A percentile compares a stretch with the other conserved stretches of the same genome.
phyloP scores from a whole-genome alignment of 1,140 invertebrate genomes.

The Panagrolaimus sp. region DNA sequence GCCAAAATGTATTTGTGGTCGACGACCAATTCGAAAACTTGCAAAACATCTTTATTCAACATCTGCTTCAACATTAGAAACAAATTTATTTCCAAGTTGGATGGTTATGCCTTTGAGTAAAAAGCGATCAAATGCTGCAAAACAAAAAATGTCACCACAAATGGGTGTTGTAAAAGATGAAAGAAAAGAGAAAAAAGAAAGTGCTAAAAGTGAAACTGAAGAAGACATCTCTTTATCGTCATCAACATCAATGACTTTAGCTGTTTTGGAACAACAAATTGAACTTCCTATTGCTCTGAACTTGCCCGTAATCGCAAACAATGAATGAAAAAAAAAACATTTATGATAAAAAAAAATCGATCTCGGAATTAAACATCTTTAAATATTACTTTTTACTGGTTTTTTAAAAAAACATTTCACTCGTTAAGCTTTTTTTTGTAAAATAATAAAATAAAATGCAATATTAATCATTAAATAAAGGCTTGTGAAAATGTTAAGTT shows the following conservation, averaged over 20 bases:
- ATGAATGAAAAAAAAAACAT: neutral
- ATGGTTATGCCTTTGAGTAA: neutral
- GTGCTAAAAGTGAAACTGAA: neutral
- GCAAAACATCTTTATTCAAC: no score
- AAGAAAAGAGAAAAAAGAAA: neutral
- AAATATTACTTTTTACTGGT: neutral
- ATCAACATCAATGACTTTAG: neutral
- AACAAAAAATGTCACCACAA: no score
- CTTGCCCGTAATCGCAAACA: neutral
- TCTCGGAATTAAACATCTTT: neutral
- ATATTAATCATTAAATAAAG: neutral
- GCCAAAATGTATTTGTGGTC: no score
- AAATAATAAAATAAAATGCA: neutral
- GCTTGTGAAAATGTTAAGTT: neutral
- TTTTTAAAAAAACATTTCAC: neutral
- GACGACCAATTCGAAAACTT: no score
- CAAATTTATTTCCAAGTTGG: neutral
- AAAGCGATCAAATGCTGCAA: no score
- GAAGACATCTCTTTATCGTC: neutral
- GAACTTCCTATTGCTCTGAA: neutral
- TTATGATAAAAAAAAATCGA: neutral
- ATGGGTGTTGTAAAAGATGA: neutral
- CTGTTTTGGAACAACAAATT: neutral
- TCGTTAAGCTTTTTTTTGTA: neutral
- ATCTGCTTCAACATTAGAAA: neutral